Evolutionary conservation across 2,888 invertebrate genomes (phyloP).

Genomic region (Cephus pygmeus): DNA sequence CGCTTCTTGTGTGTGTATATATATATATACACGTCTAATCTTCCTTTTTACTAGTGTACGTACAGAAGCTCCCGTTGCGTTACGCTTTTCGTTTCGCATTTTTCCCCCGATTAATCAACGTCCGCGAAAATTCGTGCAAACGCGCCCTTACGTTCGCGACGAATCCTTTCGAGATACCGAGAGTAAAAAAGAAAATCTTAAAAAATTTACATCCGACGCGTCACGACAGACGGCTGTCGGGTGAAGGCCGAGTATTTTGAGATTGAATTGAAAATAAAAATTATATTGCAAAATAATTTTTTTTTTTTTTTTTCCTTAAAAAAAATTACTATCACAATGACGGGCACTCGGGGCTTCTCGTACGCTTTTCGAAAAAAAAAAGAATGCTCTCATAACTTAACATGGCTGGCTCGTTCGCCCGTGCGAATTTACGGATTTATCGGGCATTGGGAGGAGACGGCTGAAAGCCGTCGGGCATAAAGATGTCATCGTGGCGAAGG

Average conservation of each 20-base stretch:
- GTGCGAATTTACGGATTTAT: background rate
- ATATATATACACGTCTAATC: background rate
- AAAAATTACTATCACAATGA: background rate
- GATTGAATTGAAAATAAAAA: background rate
- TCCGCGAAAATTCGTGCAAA: slow-evolving; percentile 8
- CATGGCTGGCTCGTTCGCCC: background rate
- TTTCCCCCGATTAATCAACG: slow-evolving; percentile 18
- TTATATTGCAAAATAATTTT: too few species aligned
- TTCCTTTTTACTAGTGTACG: background rate
- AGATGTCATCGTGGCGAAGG: slow-evolving; percentile 7
- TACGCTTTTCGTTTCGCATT: slow-evolving; percentile 5
- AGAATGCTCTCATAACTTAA: background rate
- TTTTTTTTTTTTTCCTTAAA: background rate
- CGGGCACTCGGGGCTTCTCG: background rate
- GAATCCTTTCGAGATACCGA: background rate
- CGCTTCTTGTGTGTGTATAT: background rate
- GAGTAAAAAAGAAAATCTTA: background rate
- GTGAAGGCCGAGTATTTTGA: background rate
- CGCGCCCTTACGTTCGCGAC: background rate
- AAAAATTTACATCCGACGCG: background rate
- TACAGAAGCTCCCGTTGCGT: slow-evolving; percentile 1
- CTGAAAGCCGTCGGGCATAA: slow-evolving; percentile 8
- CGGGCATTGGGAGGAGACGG: background rate
- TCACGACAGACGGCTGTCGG: background rate
- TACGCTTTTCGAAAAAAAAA: background rate